Conservation (phyloP, 2,113 vertebrate genomes). For the Hiodon alosoides region DNA sequence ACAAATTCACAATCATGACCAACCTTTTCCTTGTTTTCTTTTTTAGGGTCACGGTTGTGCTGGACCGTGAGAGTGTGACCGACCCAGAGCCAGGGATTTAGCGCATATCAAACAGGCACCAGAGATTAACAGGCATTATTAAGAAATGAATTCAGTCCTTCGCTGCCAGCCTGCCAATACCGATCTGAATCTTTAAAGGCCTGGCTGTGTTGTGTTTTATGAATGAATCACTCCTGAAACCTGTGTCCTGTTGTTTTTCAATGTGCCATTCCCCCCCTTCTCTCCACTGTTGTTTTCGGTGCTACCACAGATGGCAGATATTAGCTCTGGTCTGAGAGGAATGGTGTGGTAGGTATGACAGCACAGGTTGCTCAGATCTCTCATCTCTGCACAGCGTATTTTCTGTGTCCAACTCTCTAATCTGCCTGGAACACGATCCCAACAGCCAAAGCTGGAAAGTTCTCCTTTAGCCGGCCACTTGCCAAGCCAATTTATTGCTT, state of each 20-base stretch:
- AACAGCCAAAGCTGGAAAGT: constrained; percentile 66
- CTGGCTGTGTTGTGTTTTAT: neutral
- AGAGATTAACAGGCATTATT: too few species aligned
- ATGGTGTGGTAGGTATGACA: constrained; percentile 50
- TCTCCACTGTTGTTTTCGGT: neutral
- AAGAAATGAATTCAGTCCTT: too few species aligned
- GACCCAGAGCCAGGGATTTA: too few species aligned
- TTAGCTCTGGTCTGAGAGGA: constrained; percentile 75
- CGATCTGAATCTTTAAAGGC: too few species aligned
- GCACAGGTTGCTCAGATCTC: constrained; percentile 77
- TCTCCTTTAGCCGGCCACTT: constrained; percentile 52
- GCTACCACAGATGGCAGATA: constrained; percentile 71
- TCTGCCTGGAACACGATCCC: constrained; percentile 73
- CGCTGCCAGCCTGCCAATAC: too few species aligned
- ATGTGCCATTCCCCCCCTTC: neutral
- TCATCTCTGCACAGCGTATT: constrained; percentile 70
- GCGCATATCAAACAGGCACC: too few species aligned
- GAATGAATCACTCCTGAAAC: neutral
- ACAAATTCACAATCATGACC: constrained; percentile 35
- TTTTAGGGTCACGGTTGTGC: too few species aligned
- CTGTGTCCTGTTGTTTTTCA: neutral
- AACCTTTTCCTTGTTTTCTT: too few species aligned
- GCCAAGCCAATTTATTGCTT: constrained; percentile 52
- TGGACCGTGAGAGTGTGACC: too few species aligned
- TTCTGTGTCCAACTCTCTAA: constrained; percentile 69